These are phyloP conservation scores for Bugula neritina DNA, from an alignment of 2,888 invertebrate genomes.

Conservation along the genomic window DNA sequence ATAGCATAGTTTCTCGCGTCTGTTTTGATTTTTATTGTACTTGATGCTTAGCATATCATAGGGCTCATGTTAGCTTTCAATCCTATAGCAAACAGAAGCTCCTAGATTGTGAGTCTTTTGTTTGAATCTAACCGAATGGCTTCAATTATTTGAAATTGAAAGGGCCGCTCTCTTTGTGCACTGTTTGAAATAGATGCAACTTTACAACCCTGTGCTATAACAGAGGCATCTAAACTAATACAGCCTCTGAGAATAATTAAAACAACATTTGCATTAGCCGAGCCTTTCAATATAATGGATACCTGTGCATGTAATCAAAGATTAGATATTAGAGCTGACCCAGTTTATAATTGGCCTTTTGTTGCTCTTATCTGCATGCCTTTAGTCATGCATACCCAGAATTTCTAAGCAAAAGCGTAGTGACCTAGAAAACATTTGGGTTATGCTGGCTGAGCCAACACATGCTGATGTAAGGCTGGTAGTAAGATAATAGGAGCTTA, in stretches of 20 bases:
- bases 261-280: too few species aligned
- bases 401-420: too few species aligned
- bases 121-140: conserved; percentile 24
- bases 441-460: too few species aligned
- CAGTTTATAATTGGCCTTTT: too few species aligned
- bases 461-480: not conserved
- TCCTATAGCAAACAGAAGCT: conserved; percentile 14
- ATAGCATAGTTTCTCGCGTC: conserved; percentile 9
- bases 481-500: not conserved
- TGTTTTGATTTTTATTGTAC: conserved; percentile 24
- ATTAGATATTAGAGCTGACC: too few species aligned
- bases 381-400: too few species aligned
- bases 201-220: not conserved
- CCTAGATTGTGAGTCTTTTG: conserved; percentile 21
- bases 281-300: too few species aligned
- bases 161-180: not conserved
- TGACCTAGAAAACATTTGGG: too few species aligned
- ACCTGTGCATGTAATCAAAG: too few species aligned
- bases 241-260: not conserved
- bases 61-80: not conserved
- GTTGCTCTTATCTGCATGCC: too few species aligned
- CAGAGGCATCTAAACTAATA: not conserved
- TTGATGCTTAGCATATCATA: not conserved
- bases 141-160: conserved; percentile 26
- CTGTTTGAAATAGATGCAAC: conserved; percentile 23